These are phyloP conservation scores for Ornithorhynchus anatinus DNA, from an alignment of 2,113 vertebrate species.

Conservation along the genomic window DNA sequence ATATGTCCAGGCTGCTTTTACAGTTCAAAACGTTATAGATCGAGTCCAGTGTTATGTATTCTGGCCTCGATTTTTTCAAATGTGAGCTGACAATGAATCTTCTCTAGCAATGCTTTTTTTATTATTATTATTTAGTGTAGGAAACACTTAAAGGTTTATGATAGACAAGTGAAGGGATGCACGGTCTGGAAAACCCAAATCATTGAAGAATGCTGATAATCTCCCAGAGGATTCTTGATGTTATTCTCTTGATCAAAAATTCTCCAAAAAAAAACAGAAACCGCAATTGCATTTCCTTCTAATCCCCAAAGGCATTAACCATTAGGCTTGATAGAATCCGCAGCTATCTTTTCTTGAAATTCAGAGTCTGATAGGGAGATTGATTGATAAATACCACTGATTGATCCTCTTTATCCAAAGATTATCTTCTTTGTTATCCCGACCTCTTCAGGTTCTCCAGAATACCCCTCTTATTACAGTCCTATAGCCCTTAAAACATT, in stretches of 20 bases:
- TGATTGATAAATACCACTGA: too few species aligned
- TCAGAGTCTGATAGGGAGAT: constrained; percentile 12
- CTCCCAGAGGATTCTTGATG: too few species aligned
- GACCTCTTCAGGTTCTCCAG: neutral
- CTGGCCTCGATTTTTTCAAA: neutral
- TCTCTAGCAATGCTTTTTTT: neutral
- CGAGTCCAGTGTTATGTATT: neutral
- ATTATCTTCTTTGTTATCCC: neutral
- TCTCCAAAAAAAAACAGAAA: neutral
- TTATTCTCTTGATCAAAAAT: neutral
- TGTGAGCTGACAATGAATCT: neutral
- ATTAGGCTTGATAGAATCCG: neutral
- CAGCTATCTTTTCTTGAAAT: neutral
- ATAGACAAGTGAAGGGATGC: neutral
- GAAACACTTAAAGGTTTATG: neutral
- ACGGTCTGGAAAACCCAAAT: neutral
- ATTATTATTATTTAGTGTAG: neutral
- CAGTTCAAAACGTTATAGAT: neutral
- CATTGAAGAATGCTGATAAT: constrained; percentile 27
- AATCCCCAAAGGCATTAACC: constrained; percentile 4
- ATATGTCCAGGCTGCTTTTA: neutral
- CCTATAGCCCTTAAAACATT: neutral
- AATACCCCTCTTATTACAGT: neutral
- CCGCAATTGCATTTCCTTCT: neutral
- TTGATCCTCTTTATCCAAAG: neutral